Conservation (phyloP, 1,140 invertebrate species). For the Ceratosolen fusciceps region DNA sequence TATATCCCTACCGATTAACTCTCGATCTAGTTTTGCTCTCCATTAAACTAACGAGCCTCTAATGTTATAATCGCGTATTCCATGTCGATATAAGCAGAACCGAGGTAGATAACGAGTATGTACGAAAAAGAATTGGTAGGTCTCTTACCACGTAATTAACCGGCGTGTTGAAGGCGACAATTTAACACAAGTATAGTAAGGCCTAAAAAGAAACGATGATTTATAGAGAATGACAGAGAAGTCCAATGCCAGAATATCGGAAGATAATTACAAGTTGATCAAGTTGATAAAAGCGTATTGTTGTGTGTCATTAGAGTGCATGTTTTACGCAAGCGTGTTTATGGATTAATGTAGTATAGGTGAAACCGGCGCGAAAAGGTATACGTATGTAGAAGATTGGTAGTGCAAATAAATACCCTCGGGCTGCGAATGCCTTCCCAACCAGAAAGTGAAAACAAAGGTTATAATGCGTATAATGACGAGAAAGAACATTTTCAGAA, state of each 20-base stretch:
- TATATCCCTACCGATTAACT: conserved; percentile 38
- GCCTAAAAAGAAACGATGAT: conserved; percentile 54
- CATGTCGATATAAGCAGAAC: conserved; percentile 6
- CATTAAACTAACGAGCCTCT: conserved; percentile 45
- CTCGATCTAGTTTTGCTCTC: conserved; percentile 50
- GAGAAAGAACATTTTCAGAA: conserved; percentile 34
- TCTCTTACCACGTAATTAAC: conserved; percentile 15
- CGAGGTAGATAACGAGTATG: conserved; percentile 17
- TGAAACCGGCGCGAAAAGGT: conserved; percentile 33
- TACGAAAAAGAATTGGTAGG: conserved; percentile 22
- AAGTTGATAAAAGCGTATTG: conserved; percentile 29
- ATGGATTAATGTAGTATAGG: conserved; percentile 44
- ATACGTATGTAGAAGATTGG: conserved; percentile 38
- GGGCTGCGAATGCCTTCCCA: conserved; percentile 10
- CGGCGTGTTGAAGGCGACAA: not conserved
- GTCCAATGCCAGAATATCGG: conserved; percentile 38
- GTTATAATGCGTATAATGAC: conserved; percentile 24
- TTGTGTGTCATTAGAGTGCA: conserved; percentile 49
- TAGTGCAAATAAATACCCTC: conserved; percentile 36
- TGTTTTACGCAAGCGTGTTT: conserved; percentile 48
- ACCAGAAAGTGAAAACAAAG: conserved; percentile 6
- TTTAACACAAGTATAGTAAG: conserved; percentile 32
- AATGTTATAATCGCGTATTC: conserved; percentile 44
- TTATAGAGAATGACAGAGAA: conserved; percentile 49
- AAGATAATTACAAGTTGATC: conserved; percentile 18